These are phyloP conservation scores for Poeciliopsis paucimaculata DNA, from an alignment of 2,797 vertebrate genomes.

Conservation along the genomic window DNA sequence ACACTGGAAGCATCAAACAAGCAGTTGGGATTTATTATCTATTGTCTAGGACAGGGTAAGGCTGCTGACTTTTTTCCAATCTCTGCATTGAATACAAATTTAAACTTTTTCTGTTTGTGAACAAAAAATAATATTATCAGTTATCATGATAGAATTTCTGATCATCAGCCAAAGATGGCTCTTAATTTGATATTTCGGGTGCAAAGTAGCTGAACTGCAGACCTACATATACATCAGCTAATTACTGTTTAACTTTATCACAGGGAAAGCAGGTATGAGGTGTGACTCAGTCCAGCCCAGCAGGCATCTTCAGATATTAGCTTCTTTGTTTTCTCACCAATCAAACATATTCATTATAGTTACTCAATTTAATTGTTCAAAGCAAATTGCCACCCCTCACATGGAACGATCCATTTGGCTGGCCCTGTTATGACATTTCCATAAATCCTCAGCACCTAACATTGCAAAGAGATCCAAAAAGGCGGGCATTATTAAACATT, in stretches of 20 bases:
- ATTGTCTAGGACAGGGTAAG: too few species aligned
- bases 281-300: background rate
- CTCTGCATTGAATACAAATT: background rate
- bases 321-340: background rate
- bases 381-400: background rate
- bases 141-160: background rate
- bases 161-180: background rate
- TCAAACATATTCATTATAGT: background rate
- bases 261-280: background rate
- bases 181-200: background rate
- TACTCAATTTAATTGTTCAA: background rate
- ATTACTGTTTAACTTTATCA: background rate
- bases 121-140: background rate
- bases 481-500: slow-evolving; percentile 61
- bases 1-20: background rate
- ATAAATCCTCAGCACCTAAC: slow-evolving; percentile 27
- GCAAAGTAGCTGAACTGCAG: background rate
- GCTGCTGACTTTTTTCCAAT: background rate
- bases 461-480: slow-evolving; percentile 32
- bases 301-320: background rate
- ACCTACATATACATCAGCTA: background rate
- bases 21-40: background rate
- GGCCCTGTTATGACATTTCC: slow-evolving; percentile 9
- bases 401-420: background rate
- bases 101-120: background rate